phyloP scores from a whole-genome alignment of 2,113 vertebrate genomes.

The Dasyurus viverrinus region DNA sequence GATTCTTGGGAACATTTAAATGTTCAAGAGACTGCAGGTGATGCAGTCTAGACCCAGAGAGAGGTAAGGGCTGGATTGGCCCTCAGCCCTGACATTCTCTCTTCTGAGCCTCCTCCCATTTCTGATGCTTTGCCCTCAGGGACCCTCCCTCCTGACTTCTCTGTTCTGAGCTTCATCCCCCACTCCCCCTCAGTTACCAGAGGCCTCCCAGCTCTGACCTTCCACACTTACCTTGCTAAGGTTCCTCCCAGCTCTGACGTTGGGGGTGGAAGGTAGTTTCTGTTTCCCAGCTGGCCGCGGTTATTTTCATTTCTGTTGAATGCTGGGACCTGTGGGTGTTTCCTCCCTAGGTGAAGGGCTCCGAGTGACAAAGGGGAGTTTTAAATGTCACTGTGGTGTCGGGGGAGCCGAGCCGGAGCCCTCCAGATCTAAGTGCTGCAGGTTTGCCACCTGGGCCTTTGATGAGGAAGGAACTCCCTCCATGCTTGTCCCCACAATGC shows the following conservation, averaged over 20 bases:
- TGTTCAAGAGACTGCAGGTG: no score
- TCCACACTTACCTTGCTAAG: background rate
- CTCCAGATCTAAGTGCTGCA: background rate
- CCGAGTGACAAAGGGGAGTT: background rate
- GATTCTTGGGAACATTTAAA: background rate
- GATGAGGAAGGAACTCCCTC: background rate
- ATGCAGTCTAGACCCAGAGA: background rate
- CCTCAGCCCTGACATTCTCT: background rate
- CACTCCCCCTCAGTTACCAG: no score
- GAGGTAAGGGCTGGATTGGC: background rate
- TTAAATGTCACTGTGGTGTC: background rate
- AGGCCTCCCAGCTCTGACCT: background rate
- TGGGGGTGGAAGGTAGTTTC: background rate
- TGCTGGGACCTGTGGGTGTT: background rate
- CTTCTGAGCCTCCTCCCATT: background rate
- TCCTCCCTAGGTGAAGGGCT: background rate
- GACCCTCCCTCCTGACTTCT: background rate
- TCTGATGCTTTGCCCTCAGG: background rate
- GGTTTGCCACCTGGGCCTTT: background rate
- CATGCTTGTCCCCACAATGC: background rate
- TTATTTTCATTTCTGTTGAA: background rate
- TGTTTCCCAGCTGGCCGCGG: background rate
- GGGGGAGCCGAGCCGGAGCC: background rate
- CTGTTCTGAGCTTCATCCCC: no score
- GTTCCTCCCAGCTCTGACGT: background rate